Evolutionary conservation across 2,888 invertebrate species (phyloP), one percentile per base, ranked within the genome.

Genomic region (Corythucha ciliata): DNA sequence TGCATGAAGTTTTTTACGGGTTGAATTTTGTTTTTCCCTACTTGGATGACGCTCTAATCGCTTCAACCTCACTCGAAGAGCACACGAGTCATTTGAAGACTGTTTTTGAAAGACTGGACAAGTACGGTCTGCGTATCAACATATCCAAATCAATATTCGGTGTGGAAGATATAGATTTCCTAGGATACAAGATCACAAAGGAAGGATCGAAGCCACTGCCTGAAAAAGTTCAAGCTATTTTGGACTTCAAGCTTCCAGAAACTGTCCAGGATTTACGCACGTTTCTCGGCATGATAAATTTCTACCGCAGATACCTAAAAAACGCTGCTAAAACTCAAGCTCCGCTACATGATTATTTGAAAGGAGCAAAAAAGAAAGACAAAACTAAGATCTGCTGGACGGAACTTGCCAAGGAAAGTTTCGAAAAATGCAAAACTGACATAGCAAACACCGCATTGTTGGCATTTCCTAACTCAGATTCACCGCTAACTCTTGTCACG

Each of bases 251-350:
- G 21, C 16, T 36, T 14, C 67, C 65, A 1, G 46, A 50, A n/a
- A 55, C 50, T 12, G 36, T 59, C 12, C 16, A 25, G 2, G 45
- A 56, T n/a, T 34, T 58, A 26, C 52, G 62, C 4, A 52, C 58
- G 6, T 67, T 65, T 54, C 34, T 68, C 1, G 66, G 65, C 1
- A 65, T 65, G 62, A n/a, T 66, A 0, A 68, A 66, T 52, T 66
- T 65, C 57, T 67, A 67, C 29, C 48, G 68, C 2, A 50, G 64
- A 10, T 68, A 62, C 54, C 55, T 69, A 1, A 65, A 64, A 3
- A 26, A 63, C 4, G 66, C 68, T 3, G 66, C 67, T 2, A 16
- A 57, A 22, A 48, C 54, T 3, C 67, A 48, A 27, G 49, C 52
- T 20, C 36, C 37, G 6, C 26, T 59, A 10, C 24, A 42, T n/a